Base-by-base conservation (phyloP, 2,113 vertebrate species). In the Eudyptes chrysolophus region DNA sequence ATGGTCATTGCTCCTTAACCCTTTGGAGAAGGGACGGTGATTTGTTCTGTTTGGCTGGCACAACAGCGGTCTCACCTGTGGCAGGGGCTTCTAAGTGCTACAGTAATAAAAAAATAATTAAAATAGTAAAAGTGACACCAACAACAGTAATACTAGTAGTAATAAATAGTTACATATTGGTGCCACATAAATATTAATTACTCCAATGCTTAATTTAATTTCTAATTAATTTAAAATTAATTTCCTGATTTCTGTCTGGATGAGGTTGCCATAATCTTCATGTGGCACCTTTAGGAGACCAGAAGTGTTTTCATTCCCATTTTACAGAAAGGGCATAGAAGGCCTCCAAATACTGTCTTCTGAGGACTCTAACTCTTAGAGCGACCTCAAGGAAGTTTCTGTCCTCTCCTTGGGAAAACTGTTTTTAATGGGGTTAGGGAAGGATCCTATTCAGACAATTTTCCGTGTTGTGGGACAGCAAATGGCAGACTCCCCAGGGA, bases 151-250 rank as follows among this genome's bases (percentile, higher is more conserved):
- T 81, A 42, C 7, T 34, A 61, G 13, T 85, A 85, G 48, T 72
- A 91, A 92, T 89, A 97, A 95, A 97, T 86, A 96, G 40, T 64
- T 82, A 77, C 32, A 10, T 92, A 62, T 65, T 25, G 18, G 79
- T 94, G 64, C 60, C 65, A 89, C 44, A 86, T 34, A 86, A 68
- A 78, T 90, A 96, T 96, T 95, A 96, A 96, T 96, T 95, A 94
- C 68, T 89, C 34, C 21, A 87, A 46, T 91, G 61, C 52, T 91
- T 96, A 96, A 93, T 97, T 94, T 93, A 95, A 77, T 62, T 90
- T 88, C 90, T 96, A 96, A 96, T 97, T 95, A 94, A 94, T 96
- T 95, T 95, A 82, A 36, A 96, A 97, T 95, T 91, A 58, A 79
- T 95, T 93, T 93, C 75, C 62, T 93, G 74, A 87, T 88, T 96